phyloP scores from a whole-genome alignment of 2,888 invertebrate genomes.

The Danaus chrysippus region DNA sequence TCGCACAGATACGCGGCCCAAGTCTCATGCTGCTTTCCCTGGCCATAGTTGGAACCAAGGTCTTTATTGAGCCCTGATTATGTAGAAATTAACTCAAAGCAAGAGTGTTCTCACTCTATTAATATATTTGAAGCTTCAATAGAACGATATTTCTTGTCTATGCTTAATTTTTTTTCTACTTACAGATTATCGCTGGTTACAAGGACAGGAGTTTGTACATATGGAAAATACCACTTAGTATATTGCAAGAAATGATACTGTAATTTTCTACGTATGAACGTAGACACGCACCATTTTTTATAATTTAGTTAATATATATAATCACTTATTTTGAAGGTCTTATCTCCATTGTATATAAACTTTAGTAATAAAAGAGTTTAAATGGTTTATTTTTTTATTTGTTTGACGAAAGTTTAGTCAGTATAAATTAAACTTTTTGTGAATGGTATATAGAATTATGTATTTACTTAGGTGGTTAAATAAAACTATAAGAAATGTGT shows the following conservation, averaged over 20 bases:
- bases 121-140: too few species aligned
- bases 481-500: too few species aligned
- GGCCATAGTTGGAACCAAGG: conserved; percentile 82
- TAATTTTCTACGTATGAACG: conserved; percentile 44
- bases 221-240: conserved; percentile 80
- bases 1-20: conserved; percentile 83
- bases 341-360: conserved; percentile 17
- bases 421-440: too few species aligned
- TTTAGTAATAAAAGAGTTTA: conserved; percentile 25
- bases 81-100: not conserved
- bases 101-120: not conserved
- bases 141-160: too few species aligned
- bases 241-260: conserved; percentile 73
- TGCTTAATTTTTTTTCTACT: conserved; percentile 36
- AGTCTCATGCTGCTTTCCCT: conserved; percentile 85
- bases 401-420: too few species aligned
- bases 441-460: too few species aligned
- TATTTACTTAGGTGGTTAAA: too few species aligned
- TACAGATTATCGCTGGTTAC: conserved; percentile 83
- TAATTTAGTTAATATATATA: conserved; percentile 21
- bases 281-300: conserved; percentile 41
- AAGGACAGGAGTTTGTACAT: conserved; percentile 83
- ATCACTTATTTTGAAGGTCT: conserved; percentile 34
- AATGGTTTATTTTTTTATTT: conserved; percentile 31
- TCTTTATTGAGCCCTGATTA: conserved; percentile 36